Percentiles rank a stretch among this genome's conserved stretches.
These are phyloP conservation scores for Bombus sibiricus DNA, from an alignment of 1,140 invertebrate genomes.

Conservation along the genomic window DNA sequence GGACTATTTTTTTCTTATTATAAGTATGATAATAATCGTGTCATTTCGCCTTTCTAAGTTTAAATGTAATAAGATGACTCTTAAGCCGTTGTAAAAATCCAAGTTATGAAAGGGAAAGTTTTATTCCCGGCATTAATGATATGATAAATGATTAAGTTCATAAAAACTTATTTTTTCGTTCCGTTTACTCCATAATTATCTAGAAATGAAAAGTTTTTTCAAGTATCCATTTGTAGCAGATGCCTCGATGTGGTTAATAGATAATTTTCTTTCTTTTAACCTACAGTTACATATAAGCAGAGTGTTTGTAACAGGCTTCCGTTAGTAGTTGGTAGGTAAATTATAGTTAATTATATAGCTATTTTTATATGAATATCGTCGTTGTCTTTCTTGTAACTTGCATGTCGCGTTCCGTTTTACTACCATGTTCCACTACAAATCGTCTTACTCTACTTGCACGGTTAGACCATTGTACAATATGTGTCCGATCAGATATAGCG, in stretches of 20 bases:
- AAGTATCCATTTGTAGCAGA: not conserved
- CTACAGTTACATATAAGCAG: not conserved
- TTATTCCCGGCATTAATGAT: not conserved
- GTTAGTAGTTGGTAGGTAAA: not conserved
- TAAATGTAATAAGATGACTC: not conserved
- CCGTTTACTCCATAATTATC: not conserved
- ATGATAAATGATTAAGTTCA: not conserved
- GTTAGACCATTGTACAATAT: not conserved
- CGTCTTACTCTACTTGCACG: not conserved
- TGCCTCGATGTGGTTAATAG: not conserved
- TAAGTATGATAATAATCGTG: not conserved
- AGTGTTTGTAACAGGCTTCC: not conserved
- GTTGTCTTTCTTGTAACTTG: not conserved
- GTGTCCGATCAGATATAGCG: not conserved
- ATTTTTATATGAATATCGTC: not conserved
- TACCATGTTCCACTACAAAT: not conserved
- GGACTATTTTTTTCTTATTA: not conserved
- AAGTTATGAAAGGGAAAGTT: not conserved
- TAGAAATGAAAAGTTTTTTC: not conserved
- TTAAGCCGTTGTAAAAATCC: not conserved
- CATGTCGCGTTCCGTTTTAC: not conserved
- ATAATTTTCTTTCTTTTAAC: not conserved
- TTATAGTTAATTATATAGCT: not conserved
- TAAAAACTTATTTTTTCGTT: not conserved
- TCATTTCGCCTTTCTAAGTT: not conserved